phyloP scores from a whole-genome alignment of 2,888 invertebrate species.

The Conistra vaccinii region DNA sequence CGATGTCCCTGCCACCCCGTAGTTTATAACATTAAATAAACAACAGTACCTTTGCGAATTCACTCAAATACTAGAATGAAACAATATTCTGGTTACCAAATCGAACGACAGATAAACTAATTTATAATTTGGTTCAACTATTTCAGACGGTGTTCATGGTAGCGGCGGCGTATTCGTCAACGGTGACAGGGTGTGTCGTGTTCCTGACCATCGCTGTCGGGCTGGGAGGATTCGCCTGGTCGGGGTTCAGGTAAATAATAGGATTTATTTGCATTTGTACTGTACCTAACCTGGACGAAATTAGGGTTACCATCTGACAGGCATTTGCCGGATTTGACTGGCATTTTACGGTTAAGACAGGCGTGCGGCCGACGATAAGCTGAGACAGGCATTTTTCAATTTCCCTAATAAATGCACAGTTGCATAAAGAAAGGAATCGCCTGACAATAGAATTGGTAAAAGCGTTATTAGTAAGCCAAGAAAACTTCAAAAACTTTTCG shows the following conservation, averaged over 20 bases:
- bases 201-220: constrained; percentile 97
- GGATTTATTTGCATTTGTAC: not conserved
- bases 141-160: constrained; percentile 97
- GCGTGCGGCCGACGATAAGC: too few species aligned
- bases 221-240: constrained; percentile 97
- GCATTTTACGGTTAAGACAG: too few species aligned
- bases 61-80: not conserved
- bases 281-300: not conserved
- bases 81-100: not conserved
- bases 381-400: too few species aligned
- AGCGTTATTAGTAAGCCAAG: too few species aligned
- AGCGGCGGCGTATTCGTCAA: constrained; percentile 93
- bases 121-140: not conserved
- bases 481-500: too few species aligned
- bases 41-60: not conserved
- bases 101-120: not conserved
- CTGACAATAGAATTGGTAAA: too few species aligned
- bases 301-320: too few species aligned
- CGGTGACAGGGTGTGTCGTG: constrained; percentile 93
- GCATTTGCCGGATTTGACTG: too few species aligned
- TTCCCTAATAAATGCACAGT: too few species aligned
- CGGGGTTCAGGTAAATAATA: constrained; percentile 94
- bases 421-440: too few species aligned
- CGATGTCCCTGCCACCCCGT: too few species aligned
- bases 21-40: too few species aligned